These are phyloP conservation scores for Microplitis deprimator DNA, from an alignment of 2,888 invertebrate species.

Conservation along the genomic window DNA sequence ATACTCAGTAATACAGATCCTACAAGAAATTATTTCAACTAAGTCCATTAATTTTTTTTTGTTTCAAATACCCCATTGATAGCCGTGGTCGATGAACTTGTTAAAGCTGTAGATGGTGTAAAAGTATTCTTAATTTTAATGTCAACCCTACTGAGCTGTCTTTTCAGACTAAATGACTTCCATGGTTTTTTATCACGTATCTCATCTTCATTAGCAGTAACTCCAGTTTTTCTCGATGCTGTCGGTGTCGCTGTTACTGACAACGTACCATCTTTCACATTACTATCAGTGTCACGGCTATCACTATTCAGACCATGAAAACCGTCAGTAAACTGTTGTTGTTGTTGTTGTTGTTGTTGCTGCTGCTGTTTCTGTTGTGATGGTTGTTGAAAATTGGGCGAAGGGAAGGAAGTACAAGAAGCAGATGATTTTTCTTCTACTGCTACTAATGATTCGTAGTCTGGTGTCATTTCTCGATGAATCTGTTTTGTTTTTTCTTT, in stretches of 20 bases:
- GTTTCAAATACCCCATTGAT: constrained; percentile 67
- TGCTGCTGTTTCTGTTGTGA: constrained; percentile 15
- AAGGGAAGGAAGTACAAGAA: constrained; percentile 46
- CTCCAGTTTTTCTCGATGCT: constrained; percentile 46
- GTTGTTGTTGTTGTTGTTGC: constrained; percentile 46
- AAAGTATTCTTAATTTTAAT: constrained; percentile 81
- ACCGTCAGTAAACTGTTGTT: constrained; percentile 50
- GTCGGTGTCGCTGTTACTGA: constrained; percentile 10
- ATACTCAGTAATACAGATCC: no score
- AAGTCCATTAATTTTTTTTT: constrained; percentile 21
- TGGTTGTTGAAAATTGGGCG: constrained; percentile 56
- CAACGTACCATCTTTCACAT: background rate
- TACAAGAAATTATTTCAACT: constrained; percentile 12
- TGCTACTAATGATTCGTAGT: constrained; percentile 57
- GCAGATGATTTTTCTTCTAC: constrained; percentile 52
- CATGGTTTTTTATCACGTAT: constrained; percentile 72
- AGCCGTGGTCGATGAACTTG: constrained; percentile 53
- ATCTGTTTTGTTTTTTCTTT: constrained; percentile 56
- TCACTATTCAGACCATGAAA: constrained; percentile 53
- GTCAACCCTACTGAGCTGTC: constrained; percentile 86
- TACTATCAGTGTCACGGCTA: constrained; percentile 55
- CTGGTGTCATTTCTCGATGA: constrained; percentile 58
- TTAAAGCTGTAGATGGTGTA: constrained; percentile 59
- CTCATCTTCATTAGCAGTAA: constrained; percentile 48
- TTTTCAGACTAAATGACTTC: constrained; percentile 86